Evolutionary conservation across 2,113 vertebrate genomes (phyloP).

Genomic region (Vulpes ferrilata): DNA sequence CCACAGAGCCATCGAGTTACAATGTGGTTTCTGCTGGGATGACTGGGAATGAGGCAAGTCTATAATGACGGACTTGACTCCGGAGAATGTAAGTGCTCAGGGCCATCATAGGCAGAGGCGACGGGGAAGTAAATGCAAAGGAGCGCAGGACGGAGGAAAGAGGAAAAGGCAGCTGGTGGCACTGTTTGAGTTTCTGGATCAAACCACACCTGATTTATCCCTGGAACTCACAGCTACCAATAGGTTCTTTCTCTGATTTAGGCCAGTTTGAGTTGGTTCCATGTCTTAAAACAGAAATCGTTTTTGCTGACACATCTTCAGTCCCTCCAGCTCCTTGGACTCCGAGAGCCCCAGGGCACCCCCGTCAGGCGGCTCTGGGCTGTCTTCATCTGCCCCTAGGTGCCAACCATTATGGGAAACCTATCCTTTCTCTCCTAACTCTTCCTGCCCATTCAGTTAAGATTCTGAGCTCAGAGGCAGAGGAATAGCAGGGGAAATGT

Average conservation of each 20-base stretch:
- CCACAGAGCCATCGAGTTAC: not conserved
- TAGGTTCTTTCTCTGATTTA: not conserved
- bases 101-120: not conserved
- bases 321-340: not conserved
- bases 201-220: not conserved
- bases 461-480: not conserved
- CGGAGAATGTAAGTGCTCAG: not conserved
- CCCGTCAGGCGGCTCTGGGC: not conserved
- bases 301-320: not conserved
- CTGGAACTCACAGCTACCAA: not conserved
- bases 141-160: not conserved
- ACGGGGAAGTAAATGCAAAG: not conserved
- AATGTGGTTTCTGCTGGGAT: not conserved
- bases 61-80: not conserved
- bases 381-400: not conserved
- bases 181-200: not conserved
- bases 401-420: not conserved
- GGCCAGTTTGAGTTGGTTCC: not conserved
- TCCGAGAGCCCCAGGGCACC: not conserved
- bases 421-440: not conserved
- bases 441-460: not conserved
- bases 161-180: not conserved
- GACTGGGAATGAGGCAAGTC: not conserved
- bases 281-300: not conserved
- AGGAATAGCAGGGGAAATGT: not conserved